These are phyloP conservation scores for Cheilosia grossa DNA, from an alignment of 2,888 invertebrate species.

Conservation along the genomic window DNA sequence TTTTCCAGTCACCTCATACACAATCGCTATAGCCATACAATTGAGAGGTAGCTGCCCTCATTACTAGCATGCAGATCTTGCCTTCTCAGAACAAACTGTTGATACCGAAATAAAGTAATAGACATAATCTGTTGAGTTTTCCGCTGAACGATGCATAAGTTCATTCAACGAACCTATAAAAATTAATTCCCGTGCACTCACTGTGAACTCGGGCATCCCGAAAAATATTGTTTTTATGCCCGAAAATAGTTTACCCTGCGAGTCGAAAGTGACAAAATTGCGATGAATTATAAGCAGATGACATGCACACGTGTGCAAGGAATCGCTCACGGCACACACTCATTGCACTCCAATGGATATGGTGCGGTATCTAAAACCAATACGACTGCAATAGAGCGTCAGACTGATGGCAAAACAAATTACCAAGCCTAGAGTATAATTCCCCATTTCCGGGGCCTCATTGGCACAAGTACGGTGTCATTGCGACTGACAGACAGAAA, in stretches of 20 bases:
- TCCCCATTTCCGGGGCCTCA: not conserved
- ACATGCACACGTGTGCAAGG: constrained; percentile 20
- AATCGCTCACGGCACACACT: not conserved
- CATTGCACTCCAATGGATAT: too few species aligned
- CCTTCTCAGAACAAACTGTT: too few species aligned
- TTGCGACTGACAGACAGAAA: constrained; percentile 32
- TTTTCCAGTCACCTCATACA: too few species aligned
- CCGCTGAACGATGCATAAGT: not conserved
- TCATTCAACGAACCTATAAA: not conserved
- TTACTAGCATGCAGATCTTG: too few species aligned
- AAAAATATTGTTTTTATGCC: not conserved
- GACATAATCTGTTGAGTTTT: not conserved
- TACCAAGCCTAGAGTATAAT: not conserved
- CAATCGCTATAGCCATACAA: too few species aligned
- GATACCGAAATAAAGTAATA: not conserved
- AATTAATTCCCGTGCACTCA: not conserved
- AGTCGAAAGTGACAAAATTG: not conserved
- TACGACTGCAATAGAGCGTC: constrained; percentile 29
- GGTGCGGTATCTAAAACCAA: constrained; percentile 2
- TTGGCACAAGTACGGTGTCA: not conserved
- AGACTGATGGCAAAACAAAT: constrained; percentile 16
- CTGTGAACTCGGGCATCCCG: not conserved
- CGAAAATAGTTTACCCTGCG: not conserved
- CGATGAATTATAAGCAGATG: not conserved
- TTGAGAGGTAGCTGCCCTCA: too few species aligned